phyloP scores from a whole-genome alignment of 2,113 vertebrate species.

The Antidorcas marsupialis region DNA sequence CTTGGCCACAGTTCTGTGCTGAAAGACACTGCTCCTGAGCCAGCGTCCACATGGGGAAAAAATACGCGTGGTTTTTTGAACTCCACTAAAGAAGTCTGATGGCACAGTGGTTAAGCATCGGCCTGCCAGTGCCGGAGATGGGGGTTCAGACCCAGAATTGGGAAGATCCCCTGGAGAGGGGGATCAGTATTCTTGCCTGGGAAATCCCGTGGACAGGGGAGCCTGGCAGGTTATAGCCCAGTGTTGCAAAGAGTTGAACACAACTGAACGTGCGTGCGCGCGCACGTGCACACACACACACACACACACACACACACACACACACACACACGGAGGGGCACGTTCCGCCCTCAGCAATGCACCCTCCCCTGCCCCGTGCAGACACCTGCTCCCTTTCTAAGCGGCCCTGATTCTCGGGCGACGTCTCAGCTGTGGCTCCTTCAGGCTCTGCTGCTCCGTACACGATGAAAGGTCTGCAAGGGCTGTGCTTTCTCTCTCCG shows the following conservation, averaged over 20 bases:
- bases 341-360: fast-evolving
- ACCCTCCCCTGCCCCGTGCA: fast-evolving
- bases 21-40: fast-evolving
- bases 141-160: not conserved
- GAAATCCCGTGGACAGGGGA: not conserved
- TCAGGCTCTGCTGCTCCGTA: fast-evolving
- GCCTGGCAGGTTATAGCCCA: not conserved
- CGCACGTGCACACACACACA: fast-evolving
- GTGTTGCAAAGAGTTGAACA: not conserved
- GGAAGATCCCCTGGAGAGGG: not conserved
- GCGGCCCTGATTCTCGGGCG: fast-evolving
- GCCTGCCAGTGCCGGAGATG: not conserved
- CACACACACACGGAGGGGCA: fast-evolving
- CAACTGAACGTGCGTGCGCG: fast-evolving
- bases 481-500: fast-evolving
- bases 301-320: no score
- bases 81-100: not conserved
- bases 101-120: not conserved
- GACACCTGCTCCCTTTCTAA: fast-evolving
- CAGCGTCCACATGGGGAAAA: fast-evolving
- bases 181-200: not conserved
- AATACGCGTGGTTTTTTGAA: fast-evolving
- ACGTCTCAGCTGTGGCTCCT: fast-evolving
- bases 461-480: fast-evolving
- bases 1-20: fast-evolving